These are phyloP conservation scores for Protobothrops flavoviridis DNA, from an alignment of 2,113 vertebrate species.

Conservation along the genomic window DNA sequence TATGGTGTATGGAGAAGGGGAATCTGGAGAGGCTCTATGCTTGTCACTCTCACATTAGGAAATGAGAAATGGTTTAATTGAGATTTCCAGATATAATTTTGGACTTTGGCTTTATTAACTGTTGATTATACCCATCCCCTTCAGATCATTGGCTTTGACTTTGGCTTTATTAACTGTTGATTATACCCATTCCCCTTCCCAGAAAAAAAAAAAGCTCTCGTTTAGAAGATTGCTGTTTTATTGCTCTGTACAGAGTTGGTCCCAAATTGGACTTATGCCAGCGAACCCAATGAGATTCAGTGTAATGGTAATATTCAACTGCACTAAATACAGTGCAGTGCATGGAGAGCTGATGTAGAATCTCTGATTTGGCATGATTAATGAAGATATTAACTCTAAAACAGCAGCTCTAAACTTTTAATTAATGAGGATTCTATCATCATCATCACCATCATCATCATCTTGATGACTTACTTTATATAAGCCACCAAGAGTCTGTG, in stretches of 20 bases:
- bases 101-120: not conserved
- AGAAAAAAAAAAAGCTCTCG: not conserved
- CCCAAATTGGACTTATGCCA: not conserved
- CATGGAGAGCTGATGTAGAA: not conserved
- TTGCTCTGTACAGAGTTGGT: not conserved
- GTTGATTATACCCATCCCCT: not conserved
- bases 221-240: not conserved
- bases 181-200: not conserved
- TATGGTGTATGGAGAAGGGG: not conserved
- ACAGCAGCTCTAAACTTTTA: not conserved
- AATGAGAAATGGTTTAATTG: not conserved
- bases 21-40: not conserved
- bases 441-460: too few relatives aligned
- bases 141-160: not conserved
- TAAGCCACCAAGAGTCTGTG: not conserved
- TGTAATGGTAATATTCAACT: not conserved
- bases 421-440: not conserved
- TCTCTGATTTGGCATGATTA: not conserved
- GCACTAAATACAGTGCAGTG: not conserved
- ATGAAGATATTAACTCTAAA: not conserved
- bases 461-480: too few relatives aligned
- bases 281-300: not conserved
- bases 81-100: not conserved
- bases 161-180: not conserved
- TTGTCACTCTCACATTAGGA: not conserved